Evolutionary conservation across 2,113 vertebrate species (phyloP).

Genomic region (Scophthalmus maximus): DNA sequence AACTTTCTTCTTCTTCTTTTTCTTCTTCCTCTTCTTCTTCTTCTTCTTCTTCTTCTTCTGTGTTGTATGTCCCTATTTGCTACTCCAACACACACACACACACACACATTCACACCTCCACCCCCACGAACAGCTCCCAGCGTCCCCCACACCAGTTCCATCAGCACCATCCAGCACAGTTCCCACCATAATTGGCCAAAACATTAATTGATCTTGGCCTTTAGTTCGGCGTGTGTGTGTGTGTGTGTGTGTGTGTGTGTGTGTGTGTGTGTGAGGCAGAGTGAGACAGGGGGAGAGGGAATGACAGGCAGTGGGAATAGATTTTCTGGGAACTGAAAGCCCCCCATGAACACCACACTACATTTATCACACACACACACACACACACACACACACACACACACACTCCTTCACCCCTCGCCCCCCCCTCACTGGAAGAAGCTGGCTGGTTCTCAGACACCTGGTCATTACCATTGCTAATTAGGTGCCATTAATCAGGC

Average conservation of each 20-base stretch:
- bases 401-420: constrained; percentile 28
- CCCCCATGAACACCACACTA: constrained; percentile 55
- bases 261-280: constrained; percentile 22
- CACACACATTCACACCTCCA: constrained; percentile 27
- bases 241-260: constrained; percentile 19
- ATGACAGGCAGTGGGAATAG: constrained; percentile 91
- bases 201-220: constrained; percentile 76
- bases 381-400: constrained; percentile 37
- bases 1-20: too few relatives aligned
- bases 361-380: constrained; percentile 44
- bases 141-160: constrained; percentile 33
- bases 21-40: too few relatives aligned
- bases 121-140: constrained; percentile 45
- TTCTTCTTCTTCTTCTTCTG: too few relatives aligned
- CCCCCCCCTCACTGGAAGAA: constrained; percentile 93
- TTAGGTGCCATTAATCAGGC: constrained; percentile 99
- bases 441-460: constrained; percentile 97
- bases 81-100: constrained; percentile 24
- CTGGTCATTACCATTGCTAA: constrained; percentile 99
- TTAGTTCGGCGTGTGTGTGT: constrained; percentile 44
- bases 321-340: constrained; percentile 90
- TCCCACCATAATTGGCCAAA: constrained; percentile 68
- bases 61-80: too few relatives aligned
- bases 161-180: constrained; percentile 48
- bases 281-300: constrained; percentile 41